Evolutionary conservation across 2,888 invertebrate genomes (phyloP).

Genomic region (Erannis defoliaria): DNA sequence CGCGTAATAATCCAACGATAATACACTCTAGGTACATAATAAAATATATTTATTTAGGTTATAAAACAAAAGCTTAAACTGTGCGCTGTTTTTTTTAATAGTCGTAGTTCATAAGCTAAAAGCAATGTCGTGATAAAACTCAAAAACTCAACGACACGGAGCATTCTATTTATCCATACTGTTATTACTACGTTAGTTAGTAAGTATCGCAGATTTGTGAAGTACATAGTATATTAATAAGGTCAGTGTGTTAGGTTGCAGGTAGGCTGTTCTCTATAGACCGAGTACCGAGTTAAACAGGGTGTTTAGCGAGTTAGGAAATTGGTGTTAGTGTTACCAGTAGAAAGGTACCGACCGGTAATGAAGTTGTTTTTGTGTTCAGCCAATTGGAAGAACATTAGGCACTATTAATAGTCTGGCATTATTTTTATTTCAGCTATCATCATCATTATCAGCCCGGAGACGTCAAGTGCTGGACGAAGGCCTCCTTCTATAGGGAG

Average conservation of each 20-base stretch:
- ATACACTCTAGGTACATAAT: too few species aligned
- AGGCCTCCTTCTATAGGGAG: too few species aligned
- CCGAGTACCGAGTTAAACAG: slow-evolving; percentile 7
- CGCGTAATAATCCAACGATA: too few species aligned
- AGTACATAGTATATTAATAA: slow-evolving; percentile 5
- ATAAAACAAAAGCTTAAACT: too few species aligned
- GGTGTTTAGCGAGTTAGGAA: slow-evolving; percentile 3
- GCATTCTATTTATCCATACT: slow-evolving; percentile 6
- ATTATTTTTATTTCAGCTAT: too few species aligned
- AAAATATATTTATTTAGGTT: too few species aligned
- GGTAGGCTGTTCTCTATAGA: background rate
- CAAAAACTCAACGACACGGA: background rate
- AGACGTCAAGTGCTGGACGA: too few species aligned
- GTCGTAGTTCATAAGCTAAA: too few species aligned
- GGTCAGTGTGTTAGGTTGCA: slow-evolving; percentile 23
- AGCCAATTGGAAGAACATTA: background rate
- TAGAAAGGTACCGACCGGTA: background rate
- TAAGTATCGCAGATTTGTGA: slow-evolving; percentile 11
- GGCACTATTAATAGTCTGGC: too few species aligned
- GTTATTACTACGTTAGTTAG: background rate
- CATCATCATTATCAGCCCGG: too few species aligned
- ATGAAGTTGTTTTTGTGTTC: background rate
- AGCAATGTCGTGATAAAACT: too few species aligned
- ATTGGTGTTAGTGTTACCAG: background rate
- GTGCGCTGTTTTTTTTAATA: too few species aligned